Conservation (phyloP, 2,888 invertebrate genomes). For the Nycteola revayana region DNA sequence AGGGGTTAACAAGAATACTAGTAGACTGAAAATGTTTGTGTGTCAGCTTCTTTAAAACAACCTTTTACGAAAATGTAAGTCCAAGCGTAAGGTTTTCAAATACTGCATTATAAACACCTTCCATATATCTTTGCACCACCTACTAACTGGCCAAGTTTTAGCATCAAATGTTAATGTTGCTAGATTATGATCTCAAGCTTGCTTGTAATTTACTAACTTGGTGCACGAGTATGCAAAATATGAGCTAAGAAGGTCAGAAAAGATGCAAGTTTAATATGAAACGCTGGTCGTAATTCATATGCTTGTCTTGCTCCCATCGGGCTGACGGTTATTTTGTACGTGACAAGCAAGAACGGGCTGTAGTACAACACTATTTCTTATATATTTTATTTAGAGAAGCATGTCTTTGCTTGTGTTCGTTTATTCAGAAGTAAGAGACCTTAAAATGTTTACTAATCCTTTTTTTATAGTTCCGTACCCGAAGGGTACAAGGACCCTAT, state of each 20-base stretch:
- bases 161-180: slow-evolving; percentile 12
- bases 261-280: slow-evolving; percentile 66
- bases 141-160: slow-evolving; percentile 9
- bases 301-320: slow-evolving; percentile 61
- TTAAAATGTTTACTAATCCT: too few species aligned
- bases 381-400: slow-evolving; percentile 51
- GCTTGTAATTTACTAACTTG: slow-evolving; percentile 28
- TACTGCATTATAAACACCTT: too few species aligned
- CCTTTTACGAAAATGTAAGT: too few species aligned
- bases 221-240: slow-evolving; percentile 25
- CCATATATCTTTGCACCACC: too few species aligned
- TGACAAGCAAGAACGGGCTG: slow-evolving; percentile 58
- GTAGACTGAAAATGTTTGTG: too few species aligned
- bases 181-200: slow-evolving; percentile 22
- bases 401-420: too few species aligned
- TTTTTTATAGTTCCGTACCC: too few species aligned
- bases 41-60: too few species aligned
- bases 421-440: too few species aligned
- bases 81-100: too few species aligned
- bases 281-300: slow-evolving; percentile 59
- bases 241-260: slow-evolving; percentile 25
- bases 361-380: slow-evolving; percentile 49
- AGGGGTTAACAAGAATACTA: too few species aligned
- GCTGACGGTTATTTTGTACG: slow-evolving; percentile 71
- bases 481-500: too few species aligned